These are phyloP conservation scores for Porphyrio hochstetteri DNA, from an alignment of 2,113 vertebrate species.

Conservation along the genomic window DNA sequence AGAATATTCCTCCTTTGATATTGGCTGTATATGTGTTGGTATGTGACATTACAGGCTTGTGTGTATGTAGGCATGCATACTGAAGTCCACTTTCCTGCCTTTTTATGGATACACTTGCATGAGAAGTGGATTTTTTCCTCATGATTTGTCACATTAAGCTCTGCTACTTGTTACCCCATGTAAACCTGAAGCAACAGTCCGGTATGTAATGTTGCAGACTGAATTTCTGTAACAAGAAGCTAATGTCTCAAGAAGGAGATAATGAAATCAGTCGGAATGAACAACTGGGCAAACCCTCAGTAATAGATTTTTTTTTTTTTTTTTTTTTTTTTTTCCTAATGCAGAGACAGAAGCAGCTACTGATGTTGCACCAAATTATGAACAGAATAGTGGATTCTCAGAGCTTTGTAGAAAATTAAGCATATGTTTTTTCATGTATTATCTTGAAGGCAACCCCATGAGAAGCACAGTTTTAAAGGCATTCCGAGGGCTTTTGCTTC, in stretches of 20 bases:
- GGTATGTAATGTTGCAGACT: background rate
- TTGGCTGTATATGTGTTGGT: background rate
- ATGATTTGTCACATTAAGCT: background rate
- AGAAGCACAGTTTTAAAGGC: background rate
- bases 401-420: background rate
- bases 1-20: background rate
- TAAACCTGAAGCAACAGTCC: slow-evolving; percentile 20
- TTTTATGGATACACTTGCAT: slow-evolving; percentile 7
- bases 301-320: background rate
- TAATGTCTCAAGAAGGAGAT: background rate
- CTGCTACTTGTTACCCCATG: background rate
- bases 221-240: background rate
- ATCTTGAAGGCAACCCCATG: background rate
- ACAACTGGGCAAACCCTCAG: background rate
- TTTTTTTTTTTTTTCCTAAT: background rate
- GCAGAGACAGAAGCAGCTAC: background rate
- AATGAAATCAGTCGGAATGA: background rate
- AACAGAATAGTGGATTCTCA: background rate
- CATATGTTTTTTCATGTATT: background rate
- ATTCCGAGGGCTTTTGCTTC: background rate
- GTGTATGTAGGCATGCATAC: background rate
- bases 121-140: background rate
- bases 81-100: background rate
- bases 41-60: background rate
- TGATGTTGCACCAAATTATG: background rate